Percentiles rank a stretch among this genome's conserved stretches.
Evolutionary conservation across 2,797 vertebrate genomes (phyloP).

Genomic region (Gouania willdenowi): DNA sequence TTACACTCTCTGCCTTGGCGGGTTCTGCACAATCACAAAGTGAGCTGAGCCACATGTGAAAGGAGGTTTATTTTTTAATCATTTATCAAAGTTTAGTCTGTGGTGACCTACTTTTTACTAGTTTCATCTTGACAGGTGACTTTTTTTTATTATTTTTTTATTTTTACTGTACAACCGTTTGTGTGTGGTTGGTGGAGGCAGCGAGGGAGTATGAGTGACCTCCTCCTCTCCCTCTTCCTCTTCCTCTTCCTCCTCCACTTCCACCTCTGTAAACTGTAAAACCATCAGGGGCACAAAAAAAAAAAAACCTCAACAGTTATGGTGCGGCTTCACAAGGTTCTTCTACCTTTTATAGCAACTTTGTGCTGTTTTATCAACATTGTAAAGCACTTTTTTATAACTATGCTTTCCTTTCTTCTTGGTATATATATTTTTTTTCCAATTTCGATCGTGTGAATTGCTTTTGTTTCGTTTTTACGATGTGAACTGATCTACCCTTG

Average conservation of each 20-base stretch:
- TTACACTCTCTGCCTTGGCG: constrained; percentile 76
- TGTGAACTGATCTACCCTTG: constrained; percentile 78
- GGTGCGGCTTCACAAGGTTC: constrained; percentile 82
- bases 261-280: constrained; percentile 57
- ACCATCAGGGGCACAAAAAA: constrained; percentile 81
- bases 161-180: constrained; percentile 83
- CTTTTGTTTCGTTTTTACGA: constrained; percentile 56
- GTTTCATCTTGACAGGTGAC: constrained; percentile 71
- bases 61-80: constrained; percentile 84
- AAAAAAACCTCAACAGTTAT: constrained; percentile 72
- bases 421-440: constrained; percentile 65
- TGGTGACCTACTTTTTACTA: constrained; percentile 74
- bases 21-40: constrained; percentile 72
- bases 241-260: constrained; percentile 24
- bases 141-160: too few species aligned
- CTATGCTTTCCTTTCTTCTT: constrained; percentile 69
- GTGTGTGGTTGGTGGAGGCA: constrained; percentile 40
- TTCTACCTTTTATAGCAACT: constrained; percentile 83
- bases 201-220: constrained; percentile 27
- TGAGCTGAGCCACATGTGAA: constrained; percentile 76
- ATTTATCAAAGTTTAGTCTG: constrained; percentile 69
- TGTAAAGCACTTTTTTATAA: constrained; percentile 83
- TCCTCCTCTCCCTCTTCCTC: too few species aligned
- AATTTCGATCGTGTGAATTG: too few species aligned
- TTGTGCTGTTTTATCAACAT: constrained; percentile 81